These are phyloP conservation scores for Andrena camellia DNA, from an alignment of 2,888 invertebrate species.

Conservation along the genomic window DNA sequence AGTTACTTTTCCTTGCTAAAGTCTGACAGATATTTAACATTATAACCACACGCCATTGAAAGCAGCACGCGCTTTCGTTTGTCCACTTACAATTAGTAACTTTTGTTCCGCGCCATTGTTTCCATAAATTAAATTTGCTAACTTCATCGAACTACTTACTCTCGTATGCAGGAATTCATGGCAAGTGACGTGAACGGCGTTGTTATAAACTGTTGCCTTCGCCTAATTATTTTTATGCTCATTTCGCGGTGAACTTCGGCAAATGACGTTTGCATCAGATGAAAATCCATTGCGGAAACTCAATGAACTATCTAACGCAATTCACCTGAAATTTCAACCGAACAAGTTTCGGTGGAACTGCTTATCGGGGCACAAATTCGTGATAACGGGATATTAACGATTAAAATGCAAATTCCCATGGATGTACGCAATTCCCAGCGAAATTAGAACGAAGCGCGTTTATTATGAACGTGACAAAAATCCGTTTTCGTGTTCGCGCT, in stretches of 20 bases:
- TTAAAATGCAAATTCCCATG: conserved; percentile 56
- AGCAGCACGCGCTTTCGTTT: neutral
- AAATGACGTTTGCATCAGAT: conserved; percentile 31
- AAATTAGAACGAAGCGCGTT: conserved; percentile 53
- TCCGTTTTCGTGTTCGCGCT: conserved; percentile 5
- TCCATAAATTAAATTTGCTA: neutral
- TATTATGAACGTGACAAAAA: conserved; percentile 50
- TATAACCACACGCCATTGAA: neutral
- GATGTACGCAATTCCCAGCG: conserved; percentile 36
- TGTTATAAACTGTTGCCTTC: conserved; percentile 7
- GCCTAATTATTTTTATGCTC: conserved; percentile 22
- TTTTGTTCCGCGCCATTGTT: conserved; percentile 5
- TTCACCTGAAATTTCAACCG: conserved; percentile 47
- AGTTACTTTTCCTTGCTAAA: too few relatives aligned
- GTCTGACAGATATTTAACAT: neutral
- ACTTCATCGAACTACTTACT: neutral
- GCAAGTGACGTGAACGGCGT: neutral
- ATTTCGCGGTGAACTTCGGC: neutral
- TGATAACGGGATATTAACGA: conserved; percentile 60
- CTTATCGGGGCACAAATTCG: conserved; percentile 50
- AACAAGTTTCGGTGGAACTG: conserved; percentile 52
- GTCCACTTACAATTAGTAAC: neutral
- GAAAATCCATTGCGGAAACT: conserved; percentile 48
- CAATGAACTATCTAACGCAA: conserved; percentile 53
- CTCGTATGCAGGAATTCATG: neutral